A percentile compares a stretch with the other conserved stretches of the same genome.
Evolutionary conservation across 2,113 vertebrate species (phyloP).

Genomic region (Ranitomeya imitator): DNA sequence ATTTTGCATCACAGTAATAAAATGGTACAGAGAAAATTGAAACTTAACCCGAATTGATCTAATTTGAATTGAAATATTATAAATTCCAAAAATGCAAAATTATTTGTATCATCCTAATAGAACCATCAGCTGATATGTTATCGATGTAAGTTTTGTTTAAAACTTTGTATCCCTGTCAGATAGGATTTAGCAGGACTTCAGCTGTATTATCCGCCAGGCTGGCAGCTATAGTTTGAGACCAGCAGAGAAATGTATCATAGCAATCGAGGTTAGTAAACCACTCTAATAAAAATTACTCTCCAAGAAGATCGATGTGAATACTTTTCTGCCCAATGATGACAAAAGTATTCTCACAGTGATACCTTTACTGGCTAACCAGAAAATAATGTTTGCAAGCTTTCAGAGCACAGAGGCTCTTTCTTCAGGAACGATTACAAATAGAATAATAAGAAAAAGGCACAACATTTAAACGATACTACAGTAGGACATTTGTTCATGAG

Average conservation of each 20-base stretch:
- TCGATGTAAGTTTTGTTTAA: background rate
- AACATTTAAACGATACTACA: no score
- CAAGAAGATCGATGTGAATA: background rate
- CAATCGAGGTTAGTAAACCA: background rate
- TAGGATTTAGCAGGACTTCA: background rate
- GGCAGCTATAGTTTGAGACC: background rate
- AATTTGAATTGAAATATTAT: background rate
- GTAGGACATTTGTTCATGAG: no score
- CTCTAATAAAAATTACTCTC: background rate
- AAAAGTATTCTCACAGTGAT: no score
- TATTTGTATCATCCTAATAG: background rate
- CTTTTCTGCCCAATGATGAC: no score
- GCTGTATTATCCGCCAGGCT: background rate
- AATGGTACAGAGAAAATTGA: background rate
- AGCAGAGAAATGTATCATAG: background rate
- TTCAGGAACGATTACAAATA: no score
- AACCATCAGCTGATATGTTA: background rate
- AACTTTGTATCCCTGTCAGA: background rate
- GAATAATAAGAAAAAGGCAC: no score
- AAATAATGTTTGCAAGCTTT: no score
- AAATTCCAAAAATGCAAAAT: background rate
- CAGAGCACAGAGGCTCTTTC: no score
- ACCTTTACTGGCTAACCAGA: no score
- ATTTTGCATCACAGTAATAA: slow-evolving; percentile 11
- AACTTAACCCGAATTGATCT: slow-evolving; percentile 15